Conservation (phyloP, 2,888 invertebrate genomes). For the Drosophila macrothrix region DNA sequence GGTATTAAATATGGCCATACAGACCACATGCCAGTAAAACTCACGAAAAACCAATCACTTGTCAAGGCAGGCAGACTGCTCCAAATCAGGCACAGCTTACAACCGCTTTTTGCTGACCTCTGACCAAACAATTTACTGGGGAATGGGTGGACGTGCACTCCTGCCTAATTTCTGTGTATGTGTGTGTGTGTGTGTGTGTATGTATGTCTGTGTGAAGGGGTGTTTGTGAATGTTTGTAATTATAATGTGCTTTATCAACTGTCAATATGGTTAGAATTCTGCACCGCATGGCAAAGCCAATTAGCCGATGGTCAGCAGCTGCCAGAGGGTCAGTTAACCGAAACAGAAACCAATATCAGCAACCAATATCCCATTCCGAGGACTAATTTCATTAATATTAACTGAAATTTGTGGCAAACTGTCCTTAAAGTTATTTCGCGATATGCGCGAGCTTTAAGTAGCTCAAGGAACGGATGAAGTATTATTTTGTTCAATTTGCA, state of each 20-base stretch:
- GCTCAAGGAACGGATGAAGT: neutral
- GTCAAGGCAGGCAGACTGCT: slow-evolving; percentile 11
- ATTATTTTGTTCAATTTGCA: slow-evolving; percentile 25
- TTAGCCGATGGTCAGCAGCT: slow-evolving; percentile 39
- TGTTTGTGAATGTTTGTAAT: slow-evolving; percentile 17
- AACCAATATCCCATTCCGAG: slow-evolving; percentile 12
- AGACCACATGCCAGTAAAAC: neutral
- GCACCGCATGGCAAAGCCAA: slow-evolving; percentile 46
- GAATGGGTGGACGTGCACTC: neutral
- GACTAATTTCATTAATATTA: slow-evolving; percentile 33
- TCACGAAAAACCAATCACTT: slow-evolving; percentile 12
- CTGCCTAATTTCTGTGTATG: neutral
- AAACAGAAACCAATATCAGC: slow-evolving; percentile 40
- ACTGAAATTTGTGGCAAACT: neutral
- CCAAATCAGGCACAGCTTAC: slow-evolving; percentile 17
- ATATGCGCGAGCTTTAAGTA: slow-evolving; percentile 14
- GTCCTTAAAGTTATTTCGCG: slow-evolving; percentile 22
- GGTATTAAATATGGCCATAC: slow-evolving; percentile 14
- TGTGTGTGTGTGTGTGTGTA: neutral
- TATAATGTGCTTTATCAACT: slow-evolving; percentile 62
- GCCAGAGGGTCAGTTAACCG: slow-evolving; percentile 42
- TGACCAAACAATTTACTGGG: slow-evolving; percentile 34
- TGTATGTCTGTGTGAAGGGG: slow-evolving; percentile 2
- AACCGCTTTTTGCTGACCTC: slow-evolving; percentile 21
- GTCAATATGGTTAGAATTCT: slow-evolving; percentile 53